Base-by-base conservation (phyloP, 1,140 invertebrate species). In the Camponotus vicinus region DNA sequence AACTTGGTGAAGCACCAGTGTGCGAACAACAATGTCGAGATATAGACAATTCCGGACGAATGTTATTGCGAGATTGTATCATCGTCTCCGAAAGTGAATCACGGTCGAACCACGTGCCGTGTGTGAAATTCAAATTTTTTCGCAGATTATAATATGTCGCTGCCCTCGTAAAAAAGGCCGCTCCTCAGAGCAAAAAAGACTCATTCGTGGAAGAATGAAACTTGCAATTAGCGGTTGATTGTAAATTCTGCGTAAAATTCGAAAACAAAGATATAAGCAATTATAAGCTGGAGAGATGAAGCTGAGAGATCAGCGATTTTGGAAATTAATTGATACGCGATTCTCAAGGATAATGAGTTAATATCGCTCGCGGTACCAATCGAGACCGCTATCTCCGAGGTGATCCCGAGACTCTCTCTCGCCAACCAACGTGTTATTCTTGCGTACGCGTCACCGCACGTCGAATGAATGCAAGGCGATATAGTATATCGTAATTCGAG, bases 381-480 rank as follows among this genome's bases (percentile, higher is more conserved):
- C 34, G 34, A 49, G 18, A 67, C 55, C 15, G 15, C 52, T 82
- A 70, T 57, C 66, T 55, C 21, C 18, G 37, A 59, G 40, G 9
- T 18, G 64, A 42, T 37, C 40, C 15, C 63, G 32, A 49, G 32
- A n/a, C 45, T 15, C 8, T 40, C 45, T 45, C 61, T 82, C 69
- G 13, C 9, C 11, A 18, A 21, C 37, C 52, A 34, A 71, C 32
- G 52, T 18, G 2, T 80, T 80, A 63, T 83, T 75, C 79, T 34
- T 18, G n/a, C 42, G 66, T 71, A 32, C 55, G 67, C 67, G 79
- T 73, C 79, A 63, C 0, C 45, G 45, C 79, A 45, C 27, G 52
- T 82, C 18, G 66, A 18, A 52, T 32, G 67, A 82, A 82, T 83
- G 79, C 79, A 83, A 73, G 79, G 79, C 27, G 52, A 49, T 70